Conservation (phyloP, 2,888 invertebrate species). For the Notodonta ziczac region DNA sequence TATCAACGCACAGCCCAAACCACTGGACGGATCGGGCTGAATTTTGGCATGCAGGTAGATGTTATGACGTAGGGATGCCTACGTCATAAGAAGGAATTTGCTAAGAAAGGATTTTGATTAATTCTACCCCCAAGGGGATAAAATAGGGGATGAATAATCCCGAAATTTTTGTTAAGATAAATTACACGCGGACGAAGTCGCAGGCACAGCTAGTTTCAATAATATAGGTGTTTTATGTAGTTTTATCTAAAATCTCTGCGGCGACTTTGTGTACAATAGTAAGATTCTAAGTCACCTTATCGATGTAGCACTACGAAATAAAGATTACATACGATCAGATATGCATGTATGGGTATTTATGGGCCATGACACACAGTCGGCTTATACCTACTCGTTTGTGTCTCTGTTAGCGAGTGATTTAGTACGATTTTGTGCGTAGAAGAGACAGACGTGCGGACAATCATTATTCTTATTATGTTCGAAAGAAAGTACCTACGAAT, state of each 20-base stretch:
- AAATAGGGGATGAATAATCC: no score
- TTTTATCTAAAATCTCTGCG: slow-evolving; percentile 10
- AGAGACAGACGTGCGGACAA: slow-evolving; percentile 17
- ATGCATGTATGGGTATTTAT: slow-evolving; percentile 11
- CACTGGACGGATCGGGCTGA: no score
- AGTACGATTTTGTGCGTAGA: slow-evolving; percentile 24
- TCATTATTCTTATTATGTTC: background rate
- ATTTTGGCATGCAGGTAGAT: no score
- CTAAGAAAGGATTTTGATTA: no score
- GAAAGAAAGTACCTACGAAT: background rate
- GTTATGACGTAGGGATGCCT: no score
- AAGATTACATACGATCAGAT: slow-evolving; percentile 12
- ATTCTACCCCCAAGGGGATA: no score
- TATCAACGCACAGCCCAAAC: no score
- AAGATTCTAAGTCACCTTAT: slow-evolving; percentile 26
- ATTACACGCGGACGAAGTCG: no score
- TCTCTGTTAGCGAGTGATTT: slow-evolving; percentile 20
- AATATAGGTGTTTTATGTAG: no score
- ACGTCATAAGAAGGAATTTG: no score
- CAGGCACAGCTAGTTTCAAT: no score
- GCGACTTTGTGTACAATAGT: slow-evolving; percentile 33
- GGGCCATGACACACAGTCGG: slow-evolving; percentile 17
- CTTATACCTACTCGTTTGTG: slow-evolving; percentile 18
- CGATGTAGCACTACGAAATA: slow-evolving; percentile 38
- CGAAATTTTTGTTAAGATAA: no score